These are phyloP conservation scores for Lasioglossum zephyrum DNA, from an alignment of 2,888 invertebrate species.

Conservation along the genomic window DNA sequence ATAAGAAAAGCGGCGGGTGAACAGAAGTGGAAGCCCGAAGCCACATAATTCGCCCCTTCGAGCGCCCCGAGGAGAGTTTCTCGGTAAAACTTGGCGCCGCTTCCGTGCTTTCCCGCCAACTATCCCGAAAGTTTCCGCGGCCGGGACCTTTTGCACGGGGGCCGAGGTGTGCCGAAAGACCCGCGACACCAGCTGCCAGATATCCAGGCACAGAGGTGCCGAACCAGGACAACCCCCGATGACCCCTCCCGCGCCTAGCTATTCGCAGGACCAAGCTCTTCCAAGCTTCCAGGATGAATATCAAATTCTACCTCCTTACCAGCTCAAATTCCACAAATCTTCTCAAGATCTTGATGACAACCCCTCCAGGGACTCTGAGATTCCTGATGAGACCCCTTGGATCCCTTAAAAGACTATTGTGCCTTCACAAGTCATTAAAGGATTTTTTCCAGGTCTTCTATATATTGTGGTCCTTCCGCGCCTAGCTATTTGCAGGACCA, in stretches of 20 bases:
- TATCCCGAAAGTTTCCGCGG: conserved; percentile 53
- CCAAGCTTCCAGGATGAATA: not conserved
- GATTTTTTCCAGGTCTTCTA: too few species aligned
- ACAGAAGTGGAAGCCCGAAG: conserved; percentile 59
- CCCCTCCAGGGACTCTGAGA: too few species aligned
- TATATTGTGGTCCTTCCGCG: too few species aligned
- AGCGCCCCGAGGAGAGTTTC: conserved; percentile 55
- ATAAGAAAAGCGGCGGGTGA: conserved; percentile 47
- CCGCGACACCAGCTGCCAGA: not conserved
- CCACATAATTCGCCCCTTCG: conserved; percentile 71
- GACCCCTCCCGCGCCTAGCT: not conserved
- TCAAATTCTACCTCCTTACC: not conserved
- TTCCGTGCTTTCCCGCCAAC: conserved; percentile 64
- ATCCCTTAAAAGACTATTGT: too few species aligned
- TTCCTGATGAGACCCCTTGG: too few species aligned
- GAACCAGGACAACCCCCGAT: not conserved
- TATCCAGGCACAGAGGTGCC: conserved; percentile 4
- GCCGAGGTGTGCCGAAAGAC: not conserved
- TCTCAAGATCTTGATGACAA: too few species aligned
- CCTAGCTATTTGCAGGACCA: not conserved
- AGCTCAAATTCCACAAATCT: not conserved
- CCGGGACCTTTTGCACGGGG: conserved; percentile 30
- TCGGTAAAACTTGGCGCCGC: conserved; percentile 66
- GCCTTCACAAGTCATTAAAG: too few species aligned
- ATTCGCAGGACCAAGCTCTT: not conserved